Base-by-base conservation (phyloP, 2,888 invertebrate species). In the Cosmorhoe ocellata region DNA sequence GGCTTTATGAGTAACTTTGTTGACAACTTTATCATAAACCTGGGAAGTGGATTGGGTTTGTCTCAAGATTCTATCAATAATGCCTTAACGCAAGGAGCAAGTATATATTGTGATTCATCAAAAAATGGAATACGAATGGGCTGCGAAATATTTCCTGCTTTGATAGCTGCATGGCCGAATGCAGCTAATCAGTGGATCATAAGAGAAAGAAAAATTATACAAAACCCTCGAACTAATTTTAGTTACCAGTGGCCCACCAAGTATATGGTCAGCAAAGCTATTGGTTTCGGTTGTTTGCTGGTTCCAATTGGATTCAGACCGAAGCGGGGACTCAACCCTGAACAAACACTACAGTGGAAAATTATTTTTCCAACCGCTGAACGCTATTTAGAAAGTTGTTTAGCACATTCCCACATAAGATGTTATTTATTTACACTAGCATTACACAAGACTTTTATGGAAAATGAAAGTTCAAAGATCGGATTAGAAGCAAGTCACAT, bases 291-390 rank as follows among this genome's bases (percentile, higher is more conserved):
- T 1, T 95, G 94, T 64, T 91, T 94, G 56, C 79, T 95, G 18
- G 91, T 95, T 8, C 96, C 96, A 0, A 84, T 93, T 56, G 95
- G 95, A 5, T 94, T 92, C 74, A 86, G 92, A 36, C 91, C 93
- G 3, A 94, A 93, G 67, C 86, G 91, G 44, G 91, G 92, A 1
- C 74, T 80, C 11, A 94, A 94, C 73, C 84, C 91, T 0, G 91
- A 92, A 26, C 91, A 92, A 39, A 91, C 93, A 51, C 80, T 95
- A 12, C 95, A 96, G 75, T 97, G 96, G 96, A 94, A 93, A 76
- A 89, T 96, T 1, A 91, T 92, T 31, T 96, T 96, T 70, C 95
- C 95, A 0, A 93, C 93, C 45, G 95, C 95, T 0, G 96, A 96
- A 75, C 91, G 93, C 14, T 95, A 93, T 69, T 81, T 97, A 58